These are phyloP conservation scores for Trachymyrmex septentrionalis DNA, from an alignment of 1,140 invertebrate species.

Conservation along the genomic window DNA sequence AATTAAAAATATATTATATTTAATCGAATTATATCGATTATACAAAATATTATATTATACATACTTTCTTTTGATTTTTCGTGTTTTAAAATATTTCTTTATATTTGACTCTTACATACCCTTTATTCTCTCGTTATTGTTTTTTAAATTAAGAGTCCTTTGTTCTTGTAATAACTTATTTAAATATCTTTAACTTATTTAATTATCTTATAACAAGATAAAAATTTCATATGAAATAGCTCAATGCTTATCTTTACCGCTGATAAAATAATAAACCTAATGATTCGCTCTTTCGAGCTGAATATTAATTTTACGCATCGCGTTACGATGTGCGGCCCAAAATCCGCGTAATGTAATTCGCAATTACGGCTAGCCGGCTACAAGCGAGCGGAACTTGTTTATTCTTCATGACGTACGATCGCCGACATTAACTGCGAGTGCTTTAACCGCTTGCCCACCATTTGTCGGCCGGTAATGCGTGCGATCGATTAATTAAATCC, in stretches of 20 bases:
- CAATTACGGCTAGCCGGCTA: constrained; percentile 49
- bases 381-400: constrained; percentile 72
- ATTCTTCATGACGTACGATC: constrained; percentile 74
- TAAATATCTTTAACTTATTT: too few species aligned
- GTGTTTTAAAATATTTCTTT: too few species aligned
- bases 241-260: background rate
- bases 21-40: too few species aligned
- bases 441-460: constrained; percentile 72
- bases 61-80: too few species aligned
- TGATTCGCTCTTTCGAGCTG: background rate
- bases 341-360: constrained; percentile 49
- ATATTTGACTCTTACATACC: too few species aligned
- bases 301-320: constrained; percentile 22
- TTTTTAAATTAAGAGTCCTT: too few species aligned
- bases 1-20: too few species aligned
- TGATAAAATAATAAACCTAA: background rate
- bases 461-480: constrained; percentile 76
- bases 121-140: too few species aligned
- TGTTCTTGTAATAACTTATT: too few species aligned
- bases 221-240: background rate
- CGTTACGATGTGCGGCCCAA: constrained; percentile 16
- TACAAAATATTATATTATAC: too few species aligned
- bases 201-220: too few species aligned
- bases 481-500: constrained; percentile 78
- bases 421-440: constrained; percentile 70